Percentiles rank a stretch among this genome's conserved stretches.
Evolutionary conservation across 2,797 vertebrate species (phyloP).

Genomic region (Cynodonichthys magdalenae): DNA sequence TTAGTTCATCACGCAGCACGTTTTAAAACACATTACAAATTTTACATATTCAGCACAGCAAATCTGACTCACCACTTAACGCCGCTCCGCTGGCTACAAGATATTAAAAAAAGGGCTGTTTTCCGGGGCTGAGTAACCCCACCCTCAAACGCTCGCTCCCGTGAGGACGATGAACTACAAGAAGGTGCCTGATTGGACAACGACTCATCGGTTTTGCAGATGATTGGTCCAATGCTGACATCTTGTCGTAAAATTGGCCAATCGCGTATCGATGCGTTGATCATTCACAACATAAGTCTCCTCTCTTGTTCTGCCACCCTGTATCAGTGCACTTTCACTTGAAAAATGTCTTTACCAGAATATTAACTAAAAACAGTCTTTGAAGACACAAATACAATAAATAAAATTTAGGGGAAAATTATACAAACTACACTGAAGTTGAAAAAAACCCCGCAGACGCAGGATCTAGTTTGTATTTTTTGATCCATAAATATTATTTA

Average conservation of each 20-base stretch:
- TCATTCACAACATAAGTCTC: conserved; percentile 36
- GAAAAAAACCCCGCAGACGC: too few species aligned
- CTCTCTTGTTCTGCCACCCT: conserved; percentile 15
- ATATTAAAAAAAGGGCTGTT: conserved; percentile 62
- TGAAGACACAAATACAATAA: neutral
- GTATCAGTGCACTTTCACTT: conserved; percentile 26
- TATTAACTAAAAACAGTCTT: too few species aligned
- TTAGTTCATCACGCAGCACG: neutral
- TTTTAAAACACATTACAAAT: neutral
- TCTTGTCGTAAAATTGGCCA: conserved; percentile 48
- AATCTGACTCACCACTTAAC: conserved; percentile 73
- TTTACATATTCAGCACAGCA: neutral
- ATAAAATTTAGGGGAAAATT: neutral
- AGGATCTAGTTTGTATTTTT: too few species aligned
- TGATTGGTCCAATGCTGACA: conserved; percentile 47
- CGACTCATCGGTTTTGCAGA: conserved; percentile 1
- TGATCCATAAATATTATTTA: too few species aligned
- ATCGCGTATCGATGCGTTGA: conserved; percentile 67
- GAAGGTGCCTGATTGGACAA: conserved; percentile 53
- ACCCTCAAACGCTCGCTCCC: conserved; percentile 72
- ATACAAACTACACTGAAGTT: neutral
- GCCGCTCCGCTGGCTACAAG: conserved; percentile 63
- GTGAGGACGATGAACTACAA: conserved; percentile 12
- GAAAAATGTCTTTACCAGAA: neutral
- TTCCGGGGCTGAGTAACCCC: conserved; percentile 78